phyloP scores from a whole-genome alignment of 2,888 invertebrate species.

The Orchestes rusci region DNA sequence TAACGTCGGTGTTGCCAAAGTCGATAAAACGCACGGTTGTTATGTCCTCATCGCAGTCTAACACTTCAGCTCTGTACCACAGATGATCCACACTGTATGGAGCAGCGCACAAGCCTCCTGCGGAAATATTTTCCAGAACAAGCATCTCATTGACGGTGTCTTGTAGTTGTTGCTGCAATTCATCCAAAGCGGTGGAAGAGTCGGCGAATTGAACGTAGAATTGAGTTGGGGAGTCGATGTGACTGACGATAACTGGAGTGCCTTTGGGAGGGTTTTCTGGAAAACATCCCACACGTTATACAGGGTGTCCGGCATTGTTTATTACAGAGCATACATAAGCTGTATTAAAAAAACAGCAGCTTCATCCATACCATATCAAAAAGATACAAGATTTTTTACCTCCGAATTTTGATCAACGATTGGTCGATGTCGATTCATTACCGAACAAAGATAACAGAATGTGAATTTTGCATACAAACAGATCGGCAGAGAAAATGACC shows the following conservation, averaged over 20 bases:
- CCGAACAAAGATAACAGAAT: too few relatives aligned
- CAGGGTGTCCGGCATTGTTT: constrained; percentile 2
- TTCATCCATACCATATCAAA: too few relatives aligned
- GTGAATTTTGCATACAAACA: too few relatives aligned
- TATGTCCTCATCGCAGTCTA: constrained; percentile 70
- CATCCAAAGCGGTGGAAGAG: constrained; percentile 50
- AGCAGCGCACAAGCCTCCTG: constrained; percentile 64
- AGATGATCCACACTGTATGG: constrained; percentile 74
- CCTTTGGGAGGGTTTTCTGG: constrained; percentile 9
- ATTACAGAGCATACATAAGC: too few relatives aligned
- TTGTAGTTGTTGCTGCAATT: constrained; percentile 60
- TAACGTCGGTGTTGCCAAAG: constrained; percentile 70
- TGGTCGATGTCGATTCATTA: too few relatives aligned
- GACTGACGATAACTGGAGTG: constrained; percentile 53
- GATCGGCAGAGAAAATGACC: too few relatives aligned
- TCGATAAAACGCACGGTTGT: constrained; percentile 72
- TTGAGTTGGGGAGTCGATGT: constrained; percentile 67
- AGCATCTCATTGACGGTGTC: constrained; percentile 47
- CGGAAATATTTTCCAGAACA: constrained; percentile 51
- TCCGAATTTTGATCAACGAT: too few relatives aligned
- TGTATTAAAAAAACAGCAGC: too few relatives aligned
- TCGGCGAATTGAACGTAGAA: constrained; percentile 66
- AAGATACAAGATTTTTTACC: too few relatives aligned
- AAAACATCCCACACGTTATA: neutral
- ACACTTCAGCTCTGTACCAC: constrained; percentile 74